phyloP scores from a whole-genome alignment of 2,888 invertebrate genomes.

The Loripinus fragilis region DNA sequence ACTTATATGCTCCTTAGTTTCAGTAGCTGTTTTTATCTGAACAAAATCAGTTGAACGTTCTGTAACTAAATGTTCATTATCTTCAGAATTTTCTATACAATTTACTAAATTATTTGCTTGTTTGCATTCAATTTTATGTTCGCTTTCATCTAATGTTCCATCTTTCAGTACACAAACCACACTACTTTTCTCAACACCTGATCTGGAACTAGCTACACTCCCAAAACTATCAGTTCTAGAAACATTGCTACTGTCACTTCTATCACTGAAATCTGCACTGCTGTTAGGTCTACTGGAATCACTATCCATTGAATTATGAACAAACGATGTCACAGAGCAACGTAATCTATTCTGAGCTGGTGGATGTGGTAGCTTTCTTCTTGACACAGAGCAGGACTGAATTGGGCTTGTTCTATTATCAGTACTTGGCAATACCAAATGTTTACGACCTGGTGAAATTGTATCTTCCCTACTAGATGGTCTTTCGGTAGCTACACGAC shows the following conservation, averaged over 20 bases:
- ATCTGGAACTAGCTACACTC: not conserved
- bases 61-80: too few relatives aligned
- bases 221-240: slow-evolving; percentile 3
- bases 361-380: slow-evolving; percentile 6
- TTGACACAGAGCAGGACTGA: not conserved
- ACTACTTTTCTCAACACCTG: not conserved
- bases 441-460: not conserved
- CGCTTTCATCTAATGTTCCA: too few relatives aligned
- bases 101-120: too few relatives aligned
- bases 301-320: slow-evolving; percentile 11
- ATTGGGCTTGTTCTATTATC: not conserved
- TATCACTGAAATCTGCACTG: slow-evolving; percentile 14
- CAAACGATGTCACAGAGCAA: slow-evolving; percentile 2
- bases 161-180: not conserved
- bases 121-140: too few relatives aligned
- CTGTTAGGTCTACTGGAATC: slow-evolving; percentile 10
- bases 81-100: too few relatives aligned
- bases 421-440: not conserved
- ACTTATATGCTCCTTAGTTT: too few relatives aligned
- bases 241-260: not conserved
- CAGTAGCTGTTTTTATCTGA: too few relatives aligned
- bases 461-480: slow-evolving; percentile 2
- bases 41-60: too few relatives aligned
- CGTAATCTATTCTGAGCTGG: not conserved
- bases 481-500: not conserved